Evolutionary conservation across 2,797 vertebrate genomes (phyloP), one percentile per base, ranked within the genome.

Genomic region (Paratrypauchen microcephalus): DNA sequence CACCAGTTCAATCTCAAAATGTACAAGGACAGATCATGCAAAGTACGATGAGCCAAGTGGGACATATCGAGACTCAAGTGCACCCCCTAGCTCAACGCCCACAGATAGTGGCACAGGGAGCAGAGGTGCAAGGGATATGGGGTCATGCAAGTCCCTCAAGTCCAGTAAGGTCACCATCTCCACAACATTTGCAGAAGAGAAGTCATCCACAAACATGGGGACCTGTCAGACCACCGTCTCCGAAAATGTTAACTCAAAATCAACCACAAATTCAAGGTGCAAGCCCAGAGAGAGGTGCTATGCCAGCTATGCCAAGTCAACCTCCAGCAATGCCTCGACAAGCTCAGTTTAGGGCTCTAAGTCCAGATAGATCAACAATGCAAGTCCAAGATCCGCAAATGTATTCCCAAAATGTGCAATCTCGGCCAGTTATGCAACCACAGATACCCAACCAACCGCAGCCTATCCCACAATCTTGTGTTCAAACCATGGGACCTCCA

Each of bases 171-270:
- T 28, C 69, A 8, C 86, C 83, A 6, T 62, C 83, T n/a, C 77
- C 82, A 9, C 79, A 83, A 28, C 87, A 88, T 30, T 11, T 91
- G 73, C 90, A 92, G 63, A 60, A 89, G 28, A 75, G 73, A 7
- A 81, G 50, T 79, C 89, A 88, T 68, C 71, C 83, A 24, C 80
- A 88, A 54, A 77, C 87, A 19, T 89, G 89, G 87, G 65, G 83
- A 8, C 86, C 86, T 19, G 81, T 88, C 1, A 79, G 83, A n/a
- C 59, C 88, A 0, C 83, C 84, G 2, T 82, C 83, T 4, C 84
- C 88, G 4, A 84, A 78, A 19, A 59, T 82, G 19, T 64, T 80
- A 16, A 36, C 69, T 48, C 71, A 79, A 28, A 8, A 24, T 7
- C 86, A 82, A 6, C 12, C 72, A 58, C 11, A 8, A 48, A 41